Evolutionary conservation across 2,113 vertebrate genomes (phyloP).

Genomic region (Himantopus leucocephalus): DNA sequence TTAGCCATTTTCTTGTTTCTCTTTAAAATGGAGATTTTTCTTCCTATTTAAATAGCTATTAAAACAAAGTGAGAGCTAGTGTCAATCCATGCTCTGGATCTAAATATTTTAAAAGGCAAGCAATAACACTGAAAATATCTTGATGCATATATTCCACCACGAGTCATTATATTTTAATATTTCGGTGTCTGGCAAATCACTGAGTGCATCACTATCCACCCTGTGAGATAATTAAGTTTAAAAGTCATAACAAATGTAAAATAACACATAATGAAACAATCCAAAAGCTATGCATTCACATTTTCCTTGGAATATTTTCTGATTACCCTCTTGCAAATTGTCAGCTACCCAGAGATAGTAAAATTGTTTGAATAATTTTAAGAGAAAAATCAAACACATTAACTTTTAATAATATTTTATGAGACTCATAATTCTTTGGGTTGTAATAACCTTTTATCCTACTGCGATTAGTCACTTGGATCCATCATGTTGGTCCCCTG

Average conservation of each 20-base stretch:
- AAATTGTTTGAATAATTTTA: slow-evolving; percentile 63
- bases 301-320: slow-evolving; percentile 51
- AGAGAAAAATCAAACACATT: slow-evolving; percentile 64
- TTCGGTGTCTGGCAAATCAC: background rate
- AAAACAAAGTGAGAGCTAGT: background rate
- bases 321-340: slow-evolving; percentile 23
- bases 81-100: background rate
- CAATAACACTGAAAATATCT: slow-evolving; percentile 27
- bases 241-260: slow-evolving; percentile 59
- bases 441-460: slow-evolving; percentile 50
- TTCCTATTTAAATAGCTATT: background rate
- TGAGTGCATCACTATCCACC: background rate
- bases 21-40: background rate
- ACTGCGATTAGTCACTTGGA: slow-evolving; percentile 56
- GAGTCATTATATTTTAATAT: slow-evolving; percentile 54
- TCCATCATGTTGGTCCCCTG: slow-evolving; percentile 47
- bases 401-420: slow-evolving; percentile 70
- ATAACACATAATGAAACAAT: slow-evolving; percentile 46
- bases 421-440: slow-evolving; percentile 53
- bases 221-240: slow-evolving; percentile 56
- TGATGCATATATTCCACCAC: slow-evolving; percentile 20
- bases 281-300: background rate
- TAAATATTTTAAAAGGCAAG: slow-evolving; percentile 56
- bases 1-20: background rate
- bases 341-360: slow-evolving; percentile 37